Evolutionary conservation across 2,113 vertebrate genomes (phyloP), one percentile per base, ranked within the genome.

Genomic region (Corydoras sp.): DNA sequence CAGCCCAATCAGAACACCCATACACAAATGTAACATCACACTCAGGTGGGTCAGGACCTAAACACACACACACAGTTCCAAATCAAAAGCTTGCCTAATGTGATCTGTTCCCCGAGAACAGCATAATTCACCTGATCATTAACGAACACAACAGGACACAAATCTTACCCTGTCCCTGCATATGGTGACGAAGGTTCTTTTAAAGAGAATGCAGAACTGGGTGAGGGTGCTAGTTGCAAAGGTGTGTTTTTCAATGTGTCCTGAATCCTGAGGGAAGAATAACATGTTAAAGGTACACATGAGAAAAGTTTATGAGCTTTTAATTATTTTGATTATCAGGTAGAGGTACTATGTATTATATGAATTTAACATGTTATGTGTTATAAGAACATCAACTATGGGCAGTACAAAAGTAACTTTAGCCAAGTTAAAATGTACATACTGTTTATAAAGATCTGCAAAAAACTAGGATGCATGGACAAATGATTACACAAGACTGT

Each of bases 191-290:
- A 98, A 98, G 58, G 93, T 97, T 81, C 97, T 92, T 84, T 93
- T 94, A 88, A 98, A 99, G 82, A 99, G 95, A 83, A 98, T 96
- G 85, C 95, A 92, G 90, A 99, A 98, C 86, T 98, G 96, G 10
- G 93, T 98, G 56, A 93, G 86, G 61, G 94, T 91, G 84, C 92
- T 98, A 76, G 95, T 99, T 73, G 95, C 93, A 74, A 98, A 98
- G 0, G 92, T 98, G 78, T 92, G 95, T 80, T 95, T 99, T 87
- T 99, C 97, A 0, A 97, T 93, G 61, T 93, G 91, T 53, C 93
- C 95, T 32, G 86, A 86, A 72, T 92, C 86, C 2, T 98, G 92
- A 86, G 2, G 18, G 43, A 74, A 58, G 10, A 24, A 54, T 18
- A 12, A 71, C 15, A 30, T 11, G 69, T 11, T 58, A 59, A 12